Percentiles rank a stretch among this genome's conserved stretches.
These are phyloP conservation scores for Salvelinus sp. DNA, from an alignment of 2,113 vertebrate species.

Conservation along the genomic window DNA sequence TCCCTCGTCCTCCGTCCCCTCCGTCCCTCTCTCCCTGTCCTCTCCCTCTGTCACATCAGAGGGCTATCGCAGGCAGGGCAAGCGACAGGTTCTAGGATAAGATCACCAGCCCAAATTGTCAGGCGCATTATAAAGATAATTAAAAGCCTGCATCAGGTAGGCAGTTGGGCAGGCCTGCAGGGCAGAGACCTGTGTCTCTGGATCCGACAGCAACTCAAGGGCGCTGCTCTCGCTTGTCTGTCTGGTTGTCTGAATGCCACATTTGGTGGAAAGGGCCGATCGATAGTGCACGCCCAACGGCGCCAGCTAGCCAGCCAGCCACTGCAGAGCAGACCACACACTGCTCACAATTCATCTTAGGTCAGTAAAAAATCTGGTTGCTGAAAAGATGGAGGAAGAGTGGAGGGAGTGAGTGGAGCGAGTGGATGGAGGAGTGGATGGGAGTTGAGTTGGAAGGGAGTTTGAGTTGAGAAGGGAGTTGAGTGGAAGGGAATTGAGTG, in stretches of 20 bases:
- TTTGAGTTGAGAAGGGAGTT: too few species aligned
- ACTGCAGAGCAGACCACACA: constrained; percentile 69
- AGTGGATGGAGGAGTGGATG: too few species aligned
- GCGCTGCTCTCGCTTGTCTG: constrained; percentile 54
- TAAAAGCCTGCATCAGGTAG: constrained; percentile 74
- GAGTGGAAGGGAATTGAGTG: too few species aligned
- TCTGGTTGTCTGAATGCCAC: constrained; percentile 83
- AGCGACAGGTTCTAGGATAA: constrained; percentile 61
- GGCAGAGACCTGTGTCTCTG: constrained; percentile 15
- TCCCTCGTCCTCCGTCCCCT: background rate
- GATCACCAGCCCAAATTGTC: constrained; percentile 82
- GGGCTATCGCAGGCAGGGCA: constrained; percentile 19
- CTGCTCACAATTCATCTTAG: constrained; percentile 87
- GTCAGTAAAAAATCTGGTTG: constrained; percentile 78
- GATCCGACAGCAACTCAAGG: background rate
- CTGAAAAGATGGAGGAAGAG: constrained; percentile 56
- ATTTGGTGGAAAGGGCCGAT: constrained; percentile 89
- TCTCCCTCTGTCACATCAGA: constrained; percentile 29
- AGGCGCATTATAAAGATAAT: constrained; percentile 85
- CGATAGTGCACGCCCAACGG: constrained; percentile 45
- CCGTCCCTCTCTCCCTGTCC: too few species aligned
- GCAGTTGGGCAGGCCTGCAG: constrained; percentile 60
- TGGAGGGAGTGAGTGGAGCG: too few species aligned
- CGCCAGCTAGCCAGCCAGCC: background rate
- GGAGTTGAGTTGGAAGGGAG: too few species aligned